A percentile compares a stretch with the other conserved stretches of the same genome.
phyloP scores from a whole-genome alignment of 1,140 invertebrate genomes.

The Nymphalis io region DNA sequence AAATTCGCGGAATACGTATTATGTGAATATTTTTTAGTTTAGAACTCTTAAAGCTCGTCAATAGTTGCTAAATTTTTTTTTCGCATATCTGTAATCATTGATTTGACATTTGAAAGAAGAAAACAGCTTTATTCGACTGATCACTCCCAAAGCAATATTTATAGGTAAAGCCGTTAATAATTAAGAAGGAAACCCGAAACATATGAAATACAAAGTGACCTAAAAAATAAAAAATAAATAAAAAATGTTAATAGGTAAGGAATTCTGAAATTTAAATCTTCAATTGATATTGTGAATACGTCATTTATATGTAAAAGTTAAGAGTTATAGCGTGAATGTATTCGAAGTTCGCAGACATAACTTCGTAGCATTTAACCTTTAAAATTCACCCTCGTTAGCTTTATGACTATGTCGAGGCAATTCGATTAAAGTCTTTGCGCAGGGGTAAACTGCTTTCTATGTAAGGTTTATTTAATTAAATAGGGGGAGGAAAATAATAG shows the following conservation, averaged over 20 bases:
- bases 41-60: too few relatives aligned
- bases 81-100: too few relatives aligned
- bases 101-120: too few relatives aligned
- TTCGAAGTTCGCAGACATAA: constrained; percentile 1
- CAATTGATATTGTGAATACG: neutral
- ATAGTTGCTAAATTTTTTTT: too few relatives aligned
- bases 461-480: constrained; percentile 32
- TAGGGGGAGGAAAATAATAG: constrained; percentile 24
- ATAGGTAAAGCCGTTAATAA: too few relatives aligned
- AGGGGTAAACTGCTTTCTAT: constrained; percentile 26
- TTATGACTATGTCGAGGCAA: constrained; percentile 40
- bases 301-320: neutral
- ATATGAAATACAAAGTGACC: constrained; percentile 9
- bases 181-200: too few relatives aligned
- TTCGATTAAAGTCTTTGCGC: constrained; percentile 40
- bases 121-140: too few relatives aligned
- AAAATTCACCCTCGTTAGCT: constrained; percentile 46
- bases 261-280: constrained; percentile 15
- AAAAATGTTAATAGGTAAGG: constrained; percentile 19
- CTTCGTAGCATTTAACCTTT: constrained; percentile 35
- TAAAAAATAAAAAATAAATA: constrained; percentile 22
- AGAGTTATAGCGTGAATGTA: constrained; percentile 7
- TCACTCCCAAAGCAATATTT: neutral
- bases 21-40: too few relatives aligned
- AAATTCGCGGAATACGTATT: too few relatives aligned